A percentile compares a stretch with the other conserved stretches of the same genome.
These are phyloP conservation scores for Melanostoma mellinum DNA, from an alignment of 2,888 invertebrate genomes.

Conservation along the genomic window DNA sequence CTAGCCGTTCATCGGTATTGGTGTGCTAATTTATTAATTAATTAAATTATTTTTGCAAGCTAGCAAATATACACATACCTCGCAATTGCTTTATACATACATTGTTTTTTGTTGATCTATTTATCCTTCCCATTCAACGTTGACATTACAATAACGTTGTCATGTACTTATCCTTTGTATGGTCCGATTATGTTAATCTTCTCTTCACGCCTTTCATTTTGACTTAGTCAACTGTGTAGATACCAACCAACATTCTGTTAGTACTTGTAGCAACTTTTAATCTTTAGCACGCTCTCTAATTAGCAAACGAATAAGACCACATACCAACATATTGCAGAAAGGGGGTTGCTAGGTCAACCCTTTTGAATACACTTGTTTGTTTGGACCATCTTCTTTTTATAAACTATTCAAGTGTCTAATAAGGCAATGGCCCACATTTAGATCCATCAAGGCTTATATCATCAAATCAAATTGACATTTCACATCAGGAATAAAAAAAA, in stretches of 20 bases:
- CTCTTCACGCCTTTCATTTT: slow-evolving; percentile 17
- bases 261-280: slow-evolving; percentile 1
- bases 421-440: slow-evolving; percentile 3
- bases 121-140: too few relatives aligned
- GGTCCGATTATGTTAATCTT: background rate
- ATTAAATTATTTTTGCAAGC: too few relatives aligned
- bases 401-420: slow-evolving; percentile 41
- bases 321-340: slow-evolving; percentile 13
- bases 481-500: too few relatives aligned
- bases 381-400: slow-evolving; percentile 17
- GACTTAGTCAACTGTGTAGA: slow-evolving; percentile 32
- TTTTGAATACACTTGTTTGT: slow-evolving; percentile 44
- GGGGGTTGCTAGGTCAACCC: slow-evolving; percentile 57
- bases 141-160: too few relatives aligned
- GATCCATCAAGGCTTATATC: slow-evolving; percentile 15
- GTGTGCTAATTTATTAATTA: too few relatives aligned
- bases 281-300: slow-evolving; percentile 56
- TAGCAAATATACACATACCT: too few relatives aligned
- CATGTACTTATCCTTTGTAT: too few relatives aligned
- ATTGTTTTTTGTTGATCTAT: too few relatives aligned
- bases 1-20: too few relatives aligned
- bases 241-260: background rate
- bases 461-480: background rate
- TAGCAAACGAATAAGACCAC: slow-evolving; percentile 26
- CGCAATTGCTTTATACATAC: too few relatives aligned